phyloP scores from a whole-genome alignment of 2,113 vertebrate genomes.

The Laterallus jamaicensis region DNA sequence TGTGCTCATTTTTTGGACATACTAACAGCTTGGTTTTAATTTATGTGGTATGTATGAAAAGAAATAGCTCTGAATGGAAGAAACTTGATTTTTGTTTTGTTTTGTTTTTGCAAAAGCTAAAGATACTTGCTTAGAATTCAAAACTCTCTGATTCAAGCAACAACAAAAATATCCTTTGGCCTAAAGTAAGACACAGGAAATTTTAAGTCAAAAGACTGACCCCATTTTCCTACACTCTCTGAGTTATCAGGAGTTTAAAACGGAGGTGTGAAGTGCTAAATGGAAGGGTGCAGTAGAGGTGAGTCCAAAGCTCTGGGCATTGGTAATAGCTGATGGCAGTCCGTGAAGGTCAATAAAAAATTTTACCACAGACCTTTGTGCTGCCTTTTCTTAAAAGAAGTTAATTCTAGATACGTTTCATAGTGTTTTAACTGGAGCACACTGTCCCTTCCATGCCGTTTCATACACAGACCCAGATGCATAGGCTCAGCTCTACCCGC shows the following conservation, averaged over 20 bases:
- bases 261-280: neutral
- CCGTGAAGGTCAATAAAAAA: neutral
- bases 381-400: neutral
- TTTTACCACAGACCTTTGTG: neutral
- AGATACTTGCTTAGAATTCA: neutral
- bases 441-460: neutral
- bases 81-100: neutral
- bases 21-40: neutral
- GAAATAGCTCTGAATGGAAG: neutral
- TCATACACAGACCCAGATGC: neutral
- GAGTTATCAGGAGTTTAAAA: neutral
- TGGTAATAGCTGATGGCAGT: neutral
- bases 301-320: neutral
- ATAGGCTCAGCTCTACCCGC: neutral
- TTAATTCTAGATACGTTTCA: neutral
- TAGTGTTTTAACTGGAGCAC: neutral
- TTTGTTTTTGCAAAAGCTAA: neutral
- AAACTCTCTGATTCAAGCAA: neutral
- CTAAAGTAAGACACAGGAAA: neutral
- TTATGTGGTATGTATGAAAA: neutral
- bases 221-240: neutral
- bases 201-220: neutral
- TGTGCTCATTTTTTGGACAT: neutral
- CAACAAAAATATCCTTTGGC: neutral
- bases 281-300: neutral